Base-by-base conservation (phyloP, 2,797 vertebrate species). In the Diglossa cyanea region DNA sequence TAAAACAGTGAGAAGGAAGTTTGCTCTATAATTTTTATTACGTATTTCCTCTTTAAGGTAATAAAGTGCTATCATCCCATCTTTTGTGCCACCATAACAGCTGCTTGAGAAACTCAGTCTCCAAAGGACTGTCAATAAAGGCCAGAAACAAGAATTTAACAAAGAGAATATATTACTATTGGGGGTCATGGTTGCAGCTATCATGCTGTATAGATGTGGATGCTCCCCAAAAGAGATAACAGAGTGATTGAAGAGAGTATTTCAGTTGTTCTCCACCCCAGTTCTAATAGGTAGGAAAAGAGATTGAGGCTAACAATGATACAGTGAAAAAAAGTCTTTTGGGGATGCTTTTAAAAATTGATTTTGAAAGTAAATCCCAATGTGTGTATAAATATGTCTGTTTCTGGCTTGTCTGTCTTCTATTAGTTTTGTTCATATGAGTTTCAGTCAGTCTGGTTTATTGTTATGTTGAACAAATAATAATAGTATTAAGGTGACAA, bases 61-160 rank as follows among this genome's bases (percentile, higher is more conserved):
- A n/a, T 53, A 53, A 66, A 42, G 31, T 48, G 37, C 20, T 60
- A 14, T 70, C 37, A 40, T 47, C 61, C 42, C 47, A 37, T 24
- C 31, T 65, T 63, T 28, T 26, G 23, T 55, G 75, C 72, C 68
- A 66, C 45, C 28, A 3, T 45, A 80, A 54, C 75, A 89, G 30
- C 77, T 86, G 28, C 55, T 84, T 82, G 71, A 90, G 88, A 91
- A 88, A 77, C 44, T 66, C 50, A 1, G 26, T 63, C 63, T 96
- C 78, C 65, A 53, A 80, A 88, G 78, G 17, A 70, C 45, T 91
- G 65, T 9, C 63, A 65, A 33, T 17, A 76, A 80, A 80, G 51
- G 35, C 58, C 80, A 91, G 86, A 93, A 94, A 85, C 77, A 79
- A 88, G 78, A 94, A 93, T 80, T 91, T 86, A 95, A 86, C 89